A percentile compares a stretch with the other conserved stretches of the same genome.
Conservation (phyloP, 2,113 vertebrate genomes). For the Lophius piscatorius region DNA sequence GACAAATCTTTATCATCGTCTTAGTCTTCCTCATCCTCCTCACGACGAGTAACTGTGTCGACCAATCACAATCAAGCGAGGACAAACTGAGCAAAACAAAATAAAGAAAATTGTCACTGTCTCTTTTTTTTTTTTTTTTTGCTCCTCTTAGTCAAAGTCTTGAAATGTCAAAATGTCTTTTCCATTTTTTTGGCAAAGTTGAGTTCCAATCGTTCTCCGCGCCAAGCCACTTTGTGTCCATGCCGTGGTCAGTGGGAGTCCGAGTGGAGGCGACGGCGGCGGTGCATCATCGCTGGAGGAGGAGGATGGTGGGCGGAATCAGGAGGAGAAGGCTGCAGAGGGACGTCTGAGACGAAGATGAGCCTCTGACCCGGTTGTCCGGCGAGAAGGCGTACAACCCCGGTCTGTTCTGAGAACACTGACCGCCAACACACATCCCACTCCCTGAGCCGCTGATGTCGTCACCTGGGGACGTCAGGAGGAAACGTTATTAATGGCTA, state of each 20-base stretch:
- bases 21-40: conserved; percentile 22
- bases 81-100: conserved; percentile 51
- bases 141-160: conserved; percentile 44
- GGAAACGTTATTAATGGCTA: not conserved
- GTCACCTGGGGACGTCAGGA: conserved; percentile 80
- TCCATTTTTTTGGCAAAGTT: conserved; percentile 69
- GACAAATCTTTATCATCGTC: conserved; percentile 7
- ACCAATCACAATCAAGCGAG: conserved; percentile 40
- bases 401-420: conserved; percentile 73
- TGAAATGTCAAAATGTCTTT: conserved; percentile 54
- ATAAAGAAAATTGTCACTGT: conserved; percentile 35
- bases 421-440: conserved; percentile 84
- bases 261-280: conserved; percentile 23
- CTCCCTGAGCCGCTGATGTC: conserved; percentile 94
- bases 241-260: conserved; percentile 37
- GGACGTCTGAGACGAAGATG: conserved; percentile 44
- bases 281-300: conserved; percentile 86
- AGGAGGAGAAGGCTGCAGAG: conserved; percentile 69
- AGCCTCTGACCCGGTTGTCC: conserved; percentile 75
- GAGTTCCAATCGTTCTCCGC: conserved; percentile 18
- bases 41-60: conserved; percentile 35
- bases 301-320: conserved; percentile 73
- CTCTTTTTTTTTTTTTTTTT: conserved; percentile 43
- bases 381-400: conserved; percentile 82
- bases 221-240: conserved; percentile 1